phyloP scores from a whole-genome alignment of 2,888 invertebrate species.

The Napeogenes sylphis region DNA sequence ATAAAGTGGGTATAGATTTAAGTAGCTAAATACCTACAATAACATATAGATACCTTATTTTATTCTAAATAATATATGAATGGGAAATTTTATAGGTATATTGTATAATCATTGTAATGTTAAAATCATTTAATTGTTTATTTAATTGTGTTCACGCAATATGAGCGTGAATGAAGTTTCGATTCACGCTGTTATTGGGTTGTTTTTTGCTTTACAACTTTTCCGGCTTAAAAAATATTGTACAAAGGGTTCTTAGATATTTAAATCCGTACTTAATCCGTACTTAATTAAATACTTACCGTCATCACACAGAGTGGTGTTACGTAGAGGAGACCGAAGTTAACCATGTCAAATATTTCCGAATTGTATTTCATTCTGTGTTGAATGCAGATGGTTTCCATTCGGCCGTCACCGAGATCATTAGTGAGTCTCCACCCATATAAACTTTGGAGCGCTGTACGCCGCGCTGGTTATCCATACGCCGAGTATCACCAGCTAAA shows the following conservation, averaged over 20 bases:
- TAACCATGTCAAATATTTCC: conserved; percentile 86
- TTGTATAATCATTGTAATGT: no score
- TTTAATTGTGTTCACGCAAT: conserved; percentile 13
- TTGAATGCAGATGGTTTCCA: conserved; percentile 82
- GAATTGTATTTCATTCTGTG: conserved; percentile 88
- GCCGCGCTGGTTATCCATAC: conserved; percentile 91
- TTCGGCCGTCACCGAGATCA: conserved; percentile 70
- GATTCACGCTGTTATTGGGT: conserved; percentile 6
- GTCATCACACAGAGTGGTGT: conserved; percentile 89
- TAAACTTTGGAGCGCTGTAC: conserved; percentile 90
- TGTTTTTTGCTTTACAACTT: conserved; percentile 3
- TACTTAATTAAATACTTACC: no score
- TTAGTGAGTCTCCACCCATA: conserved; percentile 87
- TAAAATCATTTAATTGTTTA: conserved; percentile 4
- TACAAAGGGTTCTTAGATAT: conserved; percentile 6
- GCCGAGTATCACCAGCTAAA: conserved; percentile 84
- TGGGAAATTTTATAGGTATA: no score
- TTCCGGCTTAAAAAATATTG: neutral
- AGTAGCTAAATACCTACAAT: no score
- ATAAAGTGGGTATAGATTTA: no score
- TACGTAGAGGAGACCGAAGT: conserved; percentile 89
- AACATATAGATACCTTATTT: no score
- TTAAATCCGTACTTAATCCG: no score
- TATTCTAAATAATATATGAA: no score
- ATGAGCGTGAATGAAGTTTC: no score